Base-by-base conservation (phyloP, 2,888 invertebrate species). In the Eupsilia transversa region DNA sequence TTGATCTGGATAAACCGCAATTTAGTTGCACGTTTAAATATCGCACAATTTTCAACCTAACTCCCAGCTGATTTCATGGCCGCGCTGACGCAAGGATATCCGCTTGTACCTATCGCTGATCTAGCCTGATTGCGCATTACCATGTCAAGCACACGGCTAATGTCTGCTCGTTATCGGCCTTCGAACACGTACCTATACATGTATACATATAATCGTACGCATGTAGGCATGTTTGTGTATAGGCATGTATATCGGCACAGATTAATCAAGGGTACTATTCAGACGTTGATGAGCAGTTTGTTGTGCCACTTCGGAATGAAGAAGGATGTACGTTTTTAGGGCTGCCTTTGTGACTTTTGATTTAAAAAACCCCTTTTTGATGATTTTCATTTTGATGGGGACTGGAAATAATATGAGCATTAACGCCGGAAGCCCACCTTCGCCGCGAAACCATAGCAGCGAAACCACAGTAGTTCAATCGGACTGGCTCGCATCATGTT, bases 101-200 rank as follows among this genome's bases (percentile, higher is more conserved):
- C 87, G 82, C 86, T 79, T 82, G 88, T 89, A 80, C 86, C 84
- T 87, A 90, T 91, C 88, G 85, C 87, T 89, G 91, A 91, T 90
- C 87, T 87, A 88, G 90, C 87, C 76, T 90, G 92, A 92, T 93
- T 92, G 93, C 91, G 90, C 91, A 91, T 93, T 92, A 92, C 88
- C 91, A 90, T 92, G 92, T 93, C 91, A 90, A 90, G 90, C 89
- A 87, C 84, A 87, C 85, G 87, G 86, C 86, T 91, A 88, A 90
- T 89, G 88, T 84, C 83, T 76, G 84, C 89, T 91, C 89, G 89
- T 87, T 89, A 91, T 90, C 87, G 86, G 83, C 64, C 64, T 61
- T 65, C 72, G 67, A 79, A 60, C 66, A 66, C 57, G 69, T 79
- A 70, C 60, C 72, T 72, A 60, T 54, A 72, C 63, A 77, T 57